Percentiles rank a stretch among this genome's conserved stretches.
These are phyloP conservation scores for Telmatherina bonti DNA, from an alignment of 2,797 vertebrate genomes.

Conservation along the genomic window DNA sequence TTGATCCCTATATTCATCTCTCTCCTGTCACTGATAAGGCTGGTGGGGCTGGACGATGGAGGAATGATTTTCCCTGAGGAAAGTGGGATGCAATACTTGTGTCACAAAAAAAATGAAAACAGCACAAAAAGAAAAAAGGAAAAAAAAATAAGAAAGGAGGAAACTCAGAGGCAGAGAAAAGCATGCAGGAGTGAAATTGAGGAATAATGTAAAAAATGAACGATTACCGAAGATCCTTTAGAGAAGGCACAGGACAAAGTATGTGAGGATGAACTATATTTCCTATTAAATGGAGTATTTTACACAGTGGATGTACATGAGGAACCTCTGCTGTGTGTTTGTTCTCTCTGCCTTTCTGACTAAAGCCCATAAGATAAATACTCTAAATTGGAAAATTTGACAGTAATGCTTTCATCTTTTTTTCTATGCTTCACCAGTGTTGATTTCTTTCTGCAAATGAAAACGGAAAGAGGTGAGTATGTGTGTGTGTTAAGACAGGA, in stretches of 20 bases:
- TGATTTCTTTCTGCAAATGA: conserved; percentile 50
- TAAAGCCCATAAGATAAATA: conserved; percentile 46
- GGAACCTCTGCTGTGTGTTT: conserved; percentile 24
- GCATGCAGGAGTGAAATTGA: conserved; percentile 29
- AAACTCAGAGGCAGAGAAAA: conserved; percentile 11
- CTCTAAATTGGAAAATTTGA: conserved; percentile 43
- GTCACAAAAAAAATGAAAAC: conserved; percentile 60
- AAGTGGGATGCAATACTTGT: conserved; percentile 43
- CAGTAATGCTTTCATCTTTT: conserved; percentile 27
- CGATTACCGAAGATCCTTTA: conserved; percentile 46
- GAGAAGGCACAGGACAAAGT: conserved; percentile 20
- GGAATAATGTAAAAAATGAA: conserved; percentile 47
- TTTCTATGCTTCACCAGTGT: conserved; percentile 12
- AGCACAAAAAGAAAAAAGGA: too few relatives aligned
- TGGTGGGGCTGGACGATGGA: conserved; percentile 56
- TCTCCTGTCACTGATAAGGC: conserved; percentile 76
- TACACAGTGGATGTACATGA: conserved; percentile 28
- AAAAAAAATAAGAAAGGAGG: conserved; percentile 27
- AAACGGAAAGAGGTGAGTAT: conserved; percentile 30
- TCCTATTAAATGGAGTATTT: conserved; percentile 7
- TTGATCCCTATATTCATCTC: conserved; percentile 81
- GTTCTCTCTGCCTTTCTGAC: conserved; percentile 29
- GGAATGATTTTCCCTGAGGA: conserved; percentile 70
- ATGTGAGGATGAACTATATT: conserved; percentile 32
- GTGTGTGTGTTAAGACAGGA: conserved; percentile 8